These are phyloP conservation scores for Scolopax mira DNA, from an alignment of 2,113 vertebrate genomes.

Conservation along the genomic window DNA sequence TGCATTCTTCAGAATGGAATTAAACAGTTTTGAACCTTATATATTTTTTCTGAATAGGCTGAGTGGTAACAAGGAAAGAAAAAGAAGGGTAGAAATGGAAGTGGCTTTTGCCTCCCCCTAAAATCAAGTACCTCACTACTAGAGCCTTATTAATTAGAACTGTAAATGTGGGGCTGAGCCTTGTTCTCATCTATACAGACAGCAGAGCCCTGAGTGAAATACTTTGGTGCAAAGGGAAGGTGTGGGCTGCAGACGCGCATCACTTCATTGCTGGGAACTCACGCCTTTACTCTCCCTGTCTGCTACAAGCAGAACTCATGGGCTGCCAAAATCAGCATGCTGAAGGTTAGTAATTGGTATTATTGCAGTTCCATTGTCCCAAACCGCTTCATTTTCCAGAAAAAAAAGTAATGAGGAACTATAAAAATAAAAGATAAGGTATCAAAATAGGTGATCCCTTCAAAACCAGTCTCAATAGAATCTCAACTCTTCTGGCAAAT, in stretches of 20 bases:
- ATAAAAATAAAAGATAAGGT: background rate
- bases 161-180: background rate
- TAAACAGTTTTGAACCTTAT: background rate
- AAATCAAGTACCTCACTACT: background rate
- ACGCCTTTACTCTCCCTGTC: background rate
- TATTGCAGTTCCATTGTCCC: background rate
- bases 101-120: background rate
- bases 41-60: background rate
- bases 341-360: background rate
- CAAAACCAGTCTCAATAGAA: background rate
- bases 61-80: background rate
- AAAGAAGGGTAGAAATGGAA: background rate
- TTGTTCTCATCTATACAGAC: background rate
- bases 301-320: background rate
- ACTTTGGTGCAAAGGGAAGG: background rate
- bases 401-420: background rate
- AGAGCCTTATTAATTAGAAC: background rate
- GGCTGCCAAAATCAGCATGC: background rate
- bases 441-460: background rate
- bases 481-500: background rate
- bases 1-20: constrained; percentile 24
- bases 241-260: background rate
- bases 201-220: background rate
- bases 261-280: background rate
- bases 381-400: background rate